These are phyloP conservation scores for Cremastinae sp. DNA, from an alignment of 2,888 invertebrate species.

Conservation along the genomic window DNA sequence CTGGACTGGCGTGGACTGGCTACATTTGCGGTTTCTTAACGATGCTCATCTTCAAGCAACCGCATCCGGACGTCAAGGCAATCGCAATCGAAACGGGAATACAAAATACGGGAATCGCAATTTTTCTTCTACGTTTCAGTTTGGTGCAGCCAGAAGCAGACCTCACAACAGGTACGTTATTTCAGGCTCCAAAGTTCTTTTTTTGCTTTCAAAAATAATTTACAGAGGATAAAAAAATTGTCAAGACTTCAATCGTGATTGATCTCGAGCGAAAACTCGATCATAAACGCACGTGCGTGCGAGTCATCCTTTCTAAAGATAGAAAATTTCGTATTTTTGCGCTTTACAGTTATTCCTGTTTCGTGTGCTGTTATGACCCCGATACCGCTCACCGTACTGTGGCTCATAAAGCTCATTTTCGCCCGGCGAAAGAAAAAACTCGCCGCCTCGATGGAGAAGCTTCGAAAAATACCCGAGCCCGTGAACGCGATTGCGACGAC, in stretches of 20 bases:
- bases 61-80: constrained; percentile 87
- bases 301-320: constrained; percentile 15
- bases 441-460: constrained; percentile 69
- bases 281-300: background rate
- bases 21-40: constrained; percentile 86
- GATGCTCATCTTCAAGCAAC: constrained; percentile 84
- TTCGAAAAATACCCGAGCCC: constrained; percentile 63
- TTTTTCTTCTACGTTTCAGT: constrained; percentile 91
- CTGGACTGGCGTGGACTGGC: constrained; percentile 91
- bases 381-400: constrained; percentile 86
- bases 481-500: constrained; percentile 44
- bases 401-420: constrained; percentile 69
- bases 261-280: background rate
- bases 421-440: constrained; percentile 66
- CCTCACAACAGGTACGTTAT: constrained; percentile 88
- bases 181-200: too few relatives aligned
- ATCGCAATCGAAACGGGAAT: constrained; percentile 96
- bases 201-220: too few relatives aligned
- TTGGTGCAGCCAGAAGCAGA: constrained; percentile 93
- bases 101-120: constrained; percentile 96
- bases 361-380: constrained; percentile 97
- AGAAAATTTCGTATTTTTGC: constrained; percentile 41
- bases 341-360: constrained; percentile 90
- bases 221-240: too few relatives aligned
- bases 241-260: too few relatives aligned